Percentiles rank a stretch among this genome's conserved stretches.
These are phyloP conservation scores for Pipistrellus nathusii DNA, from an alignment of 2,797 vertebrate genomes.

Conservation along the genomic window DNA sequence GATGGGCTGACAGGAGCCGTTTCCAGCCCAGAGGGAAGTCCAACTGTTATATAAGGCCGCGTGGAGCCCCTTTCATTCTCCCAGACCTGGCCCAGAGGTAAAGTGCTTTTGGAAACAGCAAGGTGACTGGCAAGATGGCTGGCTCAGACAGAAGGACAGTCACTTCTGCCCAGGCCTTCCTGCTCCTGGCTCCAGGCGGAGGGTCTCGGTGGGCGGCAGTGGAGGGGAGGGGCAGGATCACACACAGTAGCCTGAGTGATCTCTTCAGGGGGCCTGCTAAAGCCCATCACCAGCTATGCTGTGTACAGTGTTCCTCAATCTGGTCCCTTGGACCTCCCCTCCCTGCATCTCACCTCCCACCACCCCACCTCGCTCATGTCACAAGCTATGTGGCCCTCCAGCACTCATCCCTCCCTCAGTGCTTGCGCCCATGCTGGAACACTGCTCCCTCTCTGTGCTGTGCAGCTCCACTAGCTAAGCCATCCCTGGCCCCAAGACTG, in stretches of 20 bases:
- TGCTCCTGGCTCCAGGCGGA: neutral
- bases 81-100: slow-evolving; percentile 71
- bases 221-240: neutral
- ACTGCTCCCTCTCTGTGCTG: no score
- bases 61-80: slow-evolving; percentile 74
- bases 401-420: neutral
- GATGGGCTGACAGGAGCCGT: slow-evolving; percentile 81
- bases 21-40: slow-evolving; percentile 81
- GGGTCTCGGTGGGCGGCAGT: neutral
- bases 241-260: neutral
- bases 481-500: rapidly evolving
- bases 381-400: neutral
- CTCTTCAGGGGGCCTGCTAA: neutral
- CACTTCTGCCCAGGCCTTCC: neutral
- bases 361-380: rapidly evolving
- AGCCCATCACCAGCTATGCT: neutral
- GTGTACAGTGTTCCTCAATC: rapidly evolving
- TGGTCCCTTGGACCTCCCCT: neutral
- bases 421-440: neutral
- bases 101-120: slow-evolving; percentile 55
- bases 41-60: slow-evolving; percentile 81
- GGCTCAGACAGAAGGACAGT: neutral
- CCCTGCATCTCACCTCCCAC: neutral
- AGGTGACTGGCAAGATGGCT: slow-evolving; percentile 70
- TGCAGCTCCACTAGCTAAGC: neutral